These are phyloP conservation scores for Vespertilio murinus DNA, from an alignment of 2,797 vertebrate genomes.

Conservation along the genomic window DNA sequence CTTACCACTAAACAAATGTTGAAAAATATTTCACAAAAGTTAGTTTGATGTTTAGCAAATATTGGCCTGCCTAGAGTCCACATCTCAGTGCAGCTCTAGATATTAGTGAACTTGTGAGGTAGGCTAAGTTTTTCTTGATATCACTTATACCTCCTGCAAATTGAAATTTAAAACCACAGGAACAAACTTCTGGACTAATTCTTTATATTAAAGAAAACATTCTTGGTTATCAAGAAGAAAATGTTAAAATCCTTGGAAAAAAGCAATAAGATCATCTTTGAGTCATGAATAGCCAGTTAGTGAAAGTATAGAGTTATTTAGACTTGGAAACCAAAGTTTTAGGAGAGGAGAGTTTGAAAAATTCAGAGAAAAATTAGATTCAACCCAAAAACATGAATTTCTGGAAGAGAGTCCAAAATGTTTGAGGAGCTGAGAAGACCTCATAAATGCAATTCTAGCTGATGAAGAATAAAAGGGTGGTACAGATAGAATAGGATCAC, in stretches of 20 bases:
- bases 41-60: not conserved
- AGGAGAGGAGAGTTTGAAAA: not conserved
- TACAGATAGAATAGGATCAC: not conserved
- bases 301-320: not conserved
- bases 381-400: not conserved
- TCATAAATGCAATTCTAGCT: not conserved
- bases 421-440: not conserved
- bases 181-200: not conserved
- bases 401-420: not conserved
- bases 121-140: not conserved
- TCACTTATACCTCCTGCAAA: not conserved
- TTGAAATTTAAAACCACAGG: not conserved
- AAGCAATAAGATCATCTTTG: not conserved
- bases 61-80: not conserved
- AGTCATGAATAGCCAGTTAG: not conserved
- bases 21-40: not conserved
- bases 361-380: not conserved
- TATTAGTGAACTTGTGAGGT: not conserved
- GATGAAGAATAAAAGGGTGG: not conserved
- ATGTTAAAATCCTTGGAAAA: not conserved
- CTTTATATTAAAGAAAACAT: not conserved
- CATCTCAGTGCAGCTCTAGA: not conserved
- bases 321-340: not conserved
- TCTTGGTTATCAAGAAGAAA: not conserved
- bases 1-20: not conserved